Evolutionary conservation across 2,113 vertebrate species (phyloP).

Genomic region (Hypocryptadius cinnamomeus): DNA sequence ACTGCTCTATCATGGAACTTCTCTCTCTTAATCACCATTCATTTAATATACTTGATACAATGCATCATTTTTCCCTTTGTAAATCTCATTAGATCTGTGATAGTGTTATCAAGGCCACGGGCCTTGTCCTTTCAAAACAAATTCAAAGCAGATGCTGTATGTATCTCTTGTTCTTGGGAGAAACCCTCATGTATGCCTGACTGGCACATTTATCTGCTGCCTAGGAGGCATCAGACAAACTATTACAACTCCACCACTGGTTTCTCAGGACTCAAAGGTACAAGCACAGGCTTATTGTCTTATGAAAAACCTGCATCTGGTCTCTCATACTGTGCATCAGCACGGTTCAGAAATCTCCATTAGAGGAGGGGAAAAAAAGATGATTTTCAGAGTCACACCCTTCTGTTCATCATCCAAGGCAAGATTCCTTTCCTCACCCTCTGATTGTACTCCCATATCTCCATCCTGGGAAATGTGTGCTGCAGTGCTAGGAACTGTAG

Average conservation of each 20-base stretch:
- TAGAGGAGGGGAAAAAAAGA: background rate
- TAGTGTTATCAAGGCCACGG: background rate
- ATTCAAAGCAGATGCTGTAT: background rate
- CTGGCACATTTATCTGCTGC: background rate
- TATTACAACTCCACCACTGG: background rate
- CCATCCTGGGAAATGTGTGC: background rate
- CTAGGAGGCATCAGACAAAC: background rate
- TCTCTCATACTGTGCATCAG: background rate
- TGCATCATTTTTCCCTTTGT: background rate
- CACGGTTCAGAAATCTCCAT: background rate
- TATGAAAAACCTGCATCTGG: background rate
- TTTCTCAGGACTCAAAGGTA: background rate
- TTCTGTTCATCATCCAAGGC: background rate
- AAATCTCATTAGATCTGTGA: background rate
- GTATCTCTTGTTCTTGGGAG: background rate
- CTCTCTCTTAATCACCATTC: background rate
- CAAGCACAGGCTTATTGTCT: background rate
- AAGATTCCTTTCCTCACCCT: background rate
- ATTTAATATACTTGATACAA: background rate
- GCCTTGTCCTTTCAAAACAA: background rate
- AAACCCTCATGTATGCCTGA: background rate
- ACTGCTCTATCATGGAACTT: background rate
- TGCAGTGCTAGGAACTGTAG: background rate
- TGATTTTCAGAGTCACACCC: background rate
- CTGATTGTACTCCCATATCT: background rate